Evolutionary conservation across 2,113 vertebrate genomes (phyloP).

Genomic region (Anas platyrhynchos): DNA sequence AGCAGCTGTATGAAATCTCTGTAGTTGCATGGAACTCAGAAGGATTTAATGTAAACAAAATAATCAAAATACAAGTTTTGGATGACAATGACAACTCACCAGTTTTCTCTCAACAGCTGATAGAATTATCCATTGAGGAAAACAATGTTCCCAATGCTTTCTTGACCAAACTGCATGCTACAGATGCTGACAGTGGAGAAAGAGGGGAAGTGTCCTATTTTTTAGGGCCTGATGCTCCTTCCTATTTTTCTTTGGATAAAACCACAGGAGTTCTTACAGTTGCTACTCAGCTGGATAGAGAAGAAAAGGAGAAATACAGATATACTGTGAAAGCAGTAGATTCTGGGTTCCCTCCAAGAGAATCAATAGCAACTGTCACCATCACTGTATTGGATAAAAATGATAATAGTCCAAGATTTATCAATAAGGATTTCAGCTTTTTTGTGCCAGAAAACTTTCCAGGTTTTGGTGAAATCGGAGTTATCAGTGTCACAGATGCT

Average conservation of each 20-base stretch:
- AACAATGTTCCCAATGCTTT: slow-evolving; percentile 93
- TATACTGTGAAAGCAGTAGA: slow-evolving; percentile 93
- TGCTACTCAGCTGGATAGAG: slow-evolving; percentile 89
- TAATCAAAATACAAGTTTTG: slow-evolving; percentile 87
- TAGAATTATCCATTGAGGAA: slow-evolving; percentile 92
- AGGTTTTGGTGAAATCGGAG: slow-evolving; percentile 94
- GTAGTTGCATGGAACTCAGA: slow-evolving; percentile 84
- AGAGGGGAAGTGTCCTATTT: slow-evolving; percentile 89
- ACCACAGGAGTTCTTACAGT: slow-evolving; percentile 90
- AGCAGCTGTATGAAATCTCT: slow-evolving; percentile 86
- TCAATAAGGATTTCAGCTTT: slow-evolving; percentile 98
- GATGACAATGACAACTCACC: slow-evolving; percentile 97
- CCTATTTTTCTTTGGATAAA: slow-evolving; percentile 88
- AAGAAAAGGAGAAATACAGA: slow-evolving; percentile 94
- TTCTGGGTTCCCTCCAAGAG: slow-evolving; percentile 87
- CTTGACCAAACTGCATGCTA: slow-evolving; percentile 88
- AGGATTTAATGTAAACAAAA: slow-evolving; percentile 83
- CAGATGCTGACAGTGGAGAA: slow-evolving; percentile 89
- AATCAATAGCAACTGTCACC: slow-evolving; percentile 90
- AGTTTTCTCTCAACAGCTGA: slow-evolving; percentile 86
- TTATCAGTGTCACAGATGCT: slow-evolving; percentile 94
- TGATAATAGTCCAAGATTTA: slow-evolving; percentile 96
- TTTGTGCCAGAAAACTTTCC: slow-evolving; percentile 98
- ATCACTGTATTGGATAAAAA: slow-evolving; percentile 94
- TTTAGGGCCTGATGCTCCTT: slow-evolving; percentile 89